A percentile compares a stretch with the other conserved stretches of the same genome.
phyloP scores from a whole-genome alignment of 2,113 vertebrate genomes.

The Macroglossus sobrinus region DNA sequence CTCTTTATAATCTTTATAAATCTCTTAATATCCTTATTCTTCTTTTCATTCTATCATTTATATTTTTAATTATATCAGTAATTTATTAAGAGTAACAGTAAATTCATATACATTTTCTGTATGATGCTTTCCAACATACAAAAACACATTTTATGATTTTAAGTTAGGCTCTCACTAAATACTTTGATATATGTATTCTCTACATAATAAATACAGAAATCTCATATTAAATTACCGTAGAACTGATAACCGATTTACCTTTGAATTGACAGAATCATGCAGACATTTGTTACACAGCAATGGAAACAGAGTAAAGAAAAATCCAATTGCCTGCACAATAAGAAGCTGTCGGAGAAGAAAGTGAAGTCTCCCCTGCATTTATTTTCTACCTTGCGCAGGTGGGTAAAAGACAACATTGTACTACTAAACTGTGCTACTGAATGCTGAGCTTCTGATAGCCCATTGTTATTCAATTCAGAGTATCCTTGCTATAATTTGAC shows the following conservation, averaged over 20 bases:
- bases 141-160: not conserved
- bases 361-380: conserved; percentile 93
- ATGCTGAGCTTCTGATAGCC: not conserved
- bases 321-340: conserved; percentile 87
- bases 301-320: conserved; percentile 94
- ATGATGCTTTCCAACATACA: not conserved
- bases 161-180: not conserved
- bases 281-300: conserved; percentile 93
- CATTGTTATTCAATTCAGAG: rapidly evolving
- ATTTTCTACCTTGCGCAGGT: conserved; percentile 94
- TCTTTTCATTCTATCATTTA: not conserved
- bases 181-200: not conserved
- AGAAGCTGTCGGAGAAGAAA: conserved; percentile 91
- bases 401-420: conserved; percentile 35
- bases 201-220: not conserved
- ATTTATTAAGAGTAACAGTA: not conserved
- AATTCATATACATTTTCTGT: not conserved
- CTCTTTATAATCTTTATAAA: not conserved
- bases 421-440: not conserved
- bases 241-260: conserved; percentile 9
- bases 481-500: not conserved
- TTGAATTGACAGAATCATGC: conserved; percentile 88
- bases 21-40: not conserved
- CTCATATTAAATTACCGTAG: not conserved
- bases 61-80: not conserved